Evolutionary conservation across 2,888 invertebrate genomes (phyloP), one percentile per base, ranked within the genome.

Genomic region (Onchidella celtica): DNA sequence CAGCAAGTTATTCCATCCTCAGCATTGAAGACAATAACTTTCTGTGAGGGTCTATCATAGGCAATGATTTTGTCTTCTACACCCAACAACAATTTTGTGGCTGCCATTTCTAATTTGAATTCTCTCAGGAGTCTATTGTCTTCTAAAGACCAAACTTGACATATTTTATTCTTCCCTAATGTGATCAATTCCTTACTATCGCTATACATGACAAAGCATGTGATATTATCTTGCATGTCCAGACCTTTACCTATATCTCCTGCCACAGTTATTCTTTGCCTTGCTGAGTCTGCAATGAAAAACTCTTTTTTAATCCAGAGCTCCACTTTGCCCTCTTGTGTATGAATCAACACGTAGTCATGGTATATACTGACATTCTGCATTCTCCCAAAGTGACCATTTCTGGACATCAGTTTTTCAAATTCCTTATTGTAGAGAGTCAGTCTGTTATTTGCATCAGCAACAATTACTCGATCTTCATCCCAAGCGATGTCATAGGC

Each of bases 401-500:
- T 24, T 21, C 55, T 76, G 9, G 17, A 40, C 11, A 32, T 40
- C 38, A 74, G 81, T 36, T 81, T 72, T 11, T 86, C 83, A 24
- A 83, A 80, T 9, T 73, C 74, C 4, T 82, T 36, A 70, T 86
- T 85, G 81, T 85, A 89, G 34, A 89, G 38, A 32, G 74, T 81
- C 4, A 88, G 79, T 47, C 80, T 70, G 32, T 88, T 87, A 34
- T 69, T 81, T 27, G 55, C 47, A 61, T 86, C 87, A n/a, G 86
- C 86, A 29, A 89, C 55, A n/a, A 89, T 59, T 3, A 84, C 83
- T 11, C 84, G 65, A 9, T 83, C 72, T 29, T 87, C 81, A 38
- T 88, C 87, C 88, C 88, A 89, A 9, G 79, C 63, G 1, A 89
- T 82, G 34, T 82, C 83, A 73, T 86, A 83, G 4, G 83, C 78